Evolutionary conservation across 2,797 vertebrate genomes (phyloP).

Genomic region (Myotis myotis): DNA sequence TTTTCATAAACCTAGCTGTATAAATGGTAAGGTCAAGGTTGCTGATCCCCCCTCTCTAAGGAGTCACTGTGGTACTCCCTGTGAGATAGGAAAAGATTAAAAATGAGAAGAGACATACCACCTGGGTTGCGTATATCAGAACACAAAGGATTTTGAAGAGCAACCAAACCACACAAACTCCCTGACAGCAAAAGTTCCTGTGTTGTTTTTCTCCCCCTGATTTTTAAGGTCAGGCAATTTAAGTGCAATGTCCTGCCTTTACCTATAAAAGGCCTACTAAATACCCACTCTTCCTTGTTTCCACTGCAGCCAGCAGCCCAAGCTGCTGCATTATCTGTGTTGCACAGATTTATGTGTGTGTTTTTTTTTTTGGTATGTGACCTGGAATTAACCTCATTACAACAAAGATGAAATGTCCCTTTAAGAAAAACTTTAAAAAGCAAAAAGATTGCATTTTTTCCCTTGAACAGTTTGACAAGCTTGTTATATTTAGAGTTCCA

Average conservation of each 20-base stretch:
- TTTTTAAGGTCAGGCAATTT: neutral
- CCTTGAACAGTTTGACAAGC: constrained; percentile 21
- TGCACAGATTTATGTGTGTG: neutral
- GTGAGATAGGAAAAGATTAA: neutral
- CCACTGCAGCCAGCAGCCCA: neutral
- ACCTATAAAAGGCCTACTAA: neutral
- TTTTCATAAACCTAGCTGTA: neutral
- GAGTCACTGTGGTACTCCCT: neutral
- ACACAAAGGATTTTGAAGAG: neutral
- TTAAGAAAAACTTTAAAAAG: constrained; percentile 45
- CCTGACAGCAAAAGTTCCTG: neutral
- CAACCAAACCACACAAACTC: neutral
- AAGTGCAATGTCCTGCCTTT: constrained; percentile 12
- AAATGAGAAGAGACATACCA: neutral
- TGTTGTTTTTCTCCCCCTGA: neutral
- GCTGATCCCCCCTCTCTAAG: neutral
- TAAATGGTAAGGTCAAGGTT: neutral
- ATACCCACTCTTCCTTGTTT: constrained; percentile 24
- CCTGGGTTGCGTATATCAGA: neutral
- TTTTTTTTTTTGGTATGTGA: neutral
- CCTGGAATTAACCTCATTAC: constrained; percentile 16
- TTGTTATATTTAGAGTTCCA: constrained; percentile 44
- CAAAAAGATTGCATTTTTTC: constrained; percentile 34
- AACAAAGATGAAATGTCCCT: constrained; percentile 1
- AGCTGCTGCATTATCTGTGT: neutral